Base-by-base conservation (phyloP, 2,797 vertebrate genomes). In the Mionectes olivaceus region DNA sequence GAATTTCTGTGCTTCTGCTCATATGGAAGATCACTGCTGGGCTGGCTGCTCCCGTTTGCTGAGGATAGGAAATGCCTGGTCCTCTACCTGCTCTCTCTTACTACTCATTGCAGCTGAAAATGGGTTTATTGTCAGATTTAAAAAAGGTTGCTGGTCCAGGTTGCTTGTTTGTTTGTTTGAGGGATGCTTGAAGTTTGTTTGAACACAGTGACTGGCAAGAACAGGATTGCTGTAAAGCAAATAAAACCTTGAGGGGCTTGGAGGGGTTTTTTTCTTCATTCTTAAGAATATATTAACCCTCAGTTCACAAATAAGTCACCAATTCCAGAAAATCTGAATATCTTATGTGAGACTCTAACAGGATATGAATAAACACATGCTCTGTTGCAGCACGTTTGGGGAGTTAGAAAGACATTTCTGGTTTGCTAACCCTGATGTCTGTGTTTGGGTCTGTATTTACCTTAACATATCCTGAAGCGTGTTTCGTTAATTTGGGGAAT, bases 251-350 rank as follows among this genome's bases (percentile, higher is more conserved):
- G 39, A 87, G 61, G 79, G 44, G 15, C 16, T 49, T 91, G 60
- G 35, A 87, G 41, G 43, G 11, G 5, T 53, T 53, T 77, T 53
- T 46, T 87, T 27, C 60, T 68, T 89, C 77, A 49, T 89, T 93
- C 68, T 74, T 53, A 90, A 93, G 89, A 79, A 79, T 79, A 73
- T 63, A 49, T 79, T 89, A 90, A 59, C 60, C 60, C 81, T 87
- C 39, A 32, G 56, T 85, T 87, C 76, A 89, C 63, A 92, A 93
- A 61, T 70, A 87, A 89, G 79, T 95, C 61, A 80, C 64, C 68
- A 61, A 73, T 91, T 92, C 79, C 49, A 84, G 81, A 75, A 87
- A 86, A 79, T 75, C 75, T 60, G 82, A 80, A 74, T 89, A 78
- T 81, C 63, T 73, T 68, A 8, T 76, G 68, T 69, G 61, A 94